These are phyloP conservation scores for Oscheius sp. DNA, from an alignment of 2,888 invertebrate genomes.

Conservation along the genomic window DNA sequence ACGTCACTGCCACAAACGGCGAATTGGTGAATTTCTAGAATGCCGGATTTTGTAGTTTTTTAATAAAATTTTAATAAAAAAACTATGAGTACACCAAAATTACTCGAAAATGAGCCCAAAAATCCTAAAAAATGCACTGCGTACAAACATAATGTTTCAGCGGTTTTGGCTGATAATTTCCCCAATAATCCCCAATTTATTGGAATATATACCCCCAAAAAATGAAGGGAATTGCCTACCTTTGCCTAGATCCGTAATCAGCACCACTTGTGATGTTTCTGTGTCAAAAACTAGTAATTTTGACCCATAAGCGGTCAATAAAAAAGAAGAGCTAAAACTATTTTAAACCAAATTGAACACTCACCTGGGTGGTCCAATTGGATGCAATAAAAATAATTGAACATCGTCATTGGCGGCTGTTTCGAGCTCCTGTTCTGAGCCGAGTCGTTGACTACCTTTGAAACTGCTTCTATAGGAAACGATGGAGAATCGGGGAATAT, in stretches of 20 bases:
- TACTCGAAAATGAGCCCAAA: too few species aligned
- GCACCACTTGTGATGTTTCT: slow-evolving; percentile 45
- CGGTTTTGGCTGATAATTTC: too few species aligned
- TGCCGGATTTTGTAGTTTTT: neutral
- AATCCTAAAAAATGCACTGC: too few species aligned
- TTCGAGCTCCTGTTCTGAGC: slow-evolving; percentile 1
- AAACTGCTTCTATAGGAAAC: slow-evolving; percentile 53
- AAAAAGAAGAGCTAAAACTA: slow-evolving; percentile 26
- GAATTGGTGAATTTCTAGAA: slow-evolving; percentile 52
- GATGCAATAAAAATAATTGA: slow-evolving; percentile 11
- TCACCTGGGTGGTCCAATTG: neutral
- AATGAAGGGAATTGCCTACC: neutral
- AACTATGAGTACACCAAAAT: too few species aligned
- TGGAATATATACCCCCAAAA: neutral
- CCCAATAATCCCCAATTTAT: too few species aligned
- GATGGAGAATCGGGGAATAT: slow-evolving; percentile 43
- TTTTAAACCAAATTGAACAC: neutral
- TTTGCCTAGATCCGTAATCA: slow-evolving; percentile 29
- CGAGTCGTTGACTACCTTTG: slow-evolving; percentile 21
- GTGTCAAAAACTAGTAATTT: slow-evolving; percentile 44
- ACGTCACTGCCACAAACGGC: slow-evolving; percentile 52
- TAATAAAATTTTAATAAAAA: slow-evolving; percentile 4
- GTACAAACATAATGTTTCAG: neutral
- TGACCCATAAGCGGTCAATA: slow-evolving; percentile 41
- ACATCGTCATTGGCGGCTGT: slow-evolving; percentile 32